A percentile compares a stretch with the other conserved stretches of the same genome.
These are phyloP conservation scores for Callocephalon fimbriatum DNA, from an alignment of 2,113 vertebrate species.

Conservation along the genomic window DNA sequence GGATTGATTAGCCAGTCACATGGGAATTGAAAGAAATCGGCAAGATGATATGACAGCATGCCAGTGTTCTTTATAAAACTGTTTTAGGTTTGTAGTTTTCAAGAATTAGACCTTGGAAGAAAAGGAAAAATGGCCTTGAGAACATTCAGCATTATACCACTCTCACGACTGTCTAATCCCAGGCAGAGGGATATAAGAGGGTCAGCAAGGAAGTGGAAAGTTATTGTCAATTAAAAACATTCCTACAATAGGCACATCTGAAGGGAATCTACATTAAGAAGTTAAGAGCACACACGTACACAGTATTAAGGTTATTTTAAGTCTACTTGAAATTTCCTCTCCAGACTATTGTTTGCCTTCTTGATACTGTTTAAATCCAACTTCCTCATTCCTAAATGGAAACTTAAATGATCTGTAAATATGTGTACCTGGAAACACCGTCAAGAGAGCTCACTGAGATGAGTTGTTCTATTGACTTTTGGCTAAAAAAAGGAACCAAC, in stretches of 20 bases:
- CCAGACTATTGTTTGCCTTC: background rate
- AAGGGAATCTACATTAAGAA: background rate
- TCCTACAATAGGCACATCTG: background rate
- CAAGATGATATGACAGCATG: background rate
- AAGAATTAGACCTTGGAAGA: background rate
- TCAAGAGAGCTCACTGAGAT: background rate
- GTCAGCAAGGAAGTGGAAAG: background rate
- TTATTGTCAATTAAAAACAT: background rate
- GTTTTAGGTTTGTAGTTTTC: background rate
- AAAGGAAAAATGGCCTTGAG: background rate
- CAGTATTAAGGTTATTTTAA: background rate
- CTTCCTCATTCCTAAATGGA: conserved; percentile 35
- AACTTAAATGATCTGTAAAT: background rate
- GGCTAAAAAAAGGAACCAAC: background rate
- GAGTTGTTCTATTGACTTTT: background rate
- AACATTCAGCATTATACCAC: background rate
- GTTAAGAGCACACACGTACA: background rate
- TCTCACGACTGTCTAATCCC: background rate
- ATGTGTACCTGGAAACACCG: background rate
- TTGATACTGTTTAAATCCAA: background rate
- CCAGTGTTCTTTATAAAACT: background rate
- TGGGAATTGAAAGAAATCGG: background rate
- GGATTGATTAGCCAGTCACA: background rate
- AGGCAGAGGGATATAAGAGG: background rate
- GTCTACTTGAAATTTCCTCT: background rate